phyloP scores from a whole-genome alignment of 2,113 vertebrate species.

The Eupsittula cactorum region DNA sequence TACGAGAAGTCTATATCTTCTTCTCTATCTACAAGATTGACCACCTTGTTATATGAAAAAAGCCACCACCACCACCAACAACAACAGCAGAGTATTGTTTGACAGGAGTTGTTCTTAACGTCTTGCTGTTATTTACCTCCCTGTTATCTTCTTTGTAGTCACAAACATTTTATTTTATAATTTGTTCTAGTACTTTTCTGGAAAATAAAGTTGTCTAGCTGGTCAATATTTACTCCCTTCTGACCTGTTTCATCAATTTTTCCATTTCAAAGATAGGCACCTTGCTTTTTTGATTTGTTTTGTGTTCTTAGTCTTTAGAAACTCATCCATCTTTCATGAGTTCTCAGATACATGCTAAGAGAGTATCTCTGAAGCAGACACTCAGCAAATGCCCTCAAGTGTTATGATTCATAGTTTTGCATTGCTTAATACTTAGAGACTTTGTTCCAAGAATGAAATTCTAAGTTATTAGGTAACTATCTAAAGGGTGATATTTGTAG shows the following conservation, averaged over 20 bases:
- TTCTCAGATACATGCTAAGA: not conserved
- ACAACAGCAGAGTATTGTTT: not conserved
- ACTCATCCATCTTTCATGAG: not conserved
- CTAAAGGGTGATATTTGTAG: not conserved
- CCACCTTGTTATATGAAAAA: not conserved
- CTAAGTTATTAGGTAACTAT: not conserved
- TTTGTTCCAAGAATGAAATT: not conserved
- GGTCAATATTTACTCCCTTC: not conserved
- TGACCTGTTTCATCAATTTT: not conserved
- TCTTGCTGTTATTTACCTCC: not conserved
- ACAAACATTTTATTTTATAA: not conserved
- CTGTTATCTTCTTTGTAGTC: not conserved
- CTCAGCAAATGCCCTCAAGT: not conserved
- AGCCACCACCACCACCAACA: accelerated
- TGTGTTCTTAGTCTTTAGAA: not conserved
- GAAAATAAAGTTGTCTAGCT: not conserved
- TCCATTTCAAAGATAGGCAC: not conserved
- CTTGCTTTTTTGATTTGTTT: not conserved
- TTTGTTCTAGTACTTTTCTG: not conserved
- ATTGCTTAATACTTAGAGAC: not conserved
- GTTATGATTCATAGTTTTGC: not conserved
- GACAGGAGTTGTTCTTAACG: not conserved
- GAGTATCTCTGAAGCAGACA: not conserved
- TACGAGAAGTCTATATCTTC: not conserved
- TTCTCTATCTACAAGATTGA: not conserved